A percentile compares a stretch with the other conserved stretches of the same genome.
Evolutionary conservation across 2,113 vertebrate genomes (phyloP).

Genomic region (Gyps fulvus): DNA sequence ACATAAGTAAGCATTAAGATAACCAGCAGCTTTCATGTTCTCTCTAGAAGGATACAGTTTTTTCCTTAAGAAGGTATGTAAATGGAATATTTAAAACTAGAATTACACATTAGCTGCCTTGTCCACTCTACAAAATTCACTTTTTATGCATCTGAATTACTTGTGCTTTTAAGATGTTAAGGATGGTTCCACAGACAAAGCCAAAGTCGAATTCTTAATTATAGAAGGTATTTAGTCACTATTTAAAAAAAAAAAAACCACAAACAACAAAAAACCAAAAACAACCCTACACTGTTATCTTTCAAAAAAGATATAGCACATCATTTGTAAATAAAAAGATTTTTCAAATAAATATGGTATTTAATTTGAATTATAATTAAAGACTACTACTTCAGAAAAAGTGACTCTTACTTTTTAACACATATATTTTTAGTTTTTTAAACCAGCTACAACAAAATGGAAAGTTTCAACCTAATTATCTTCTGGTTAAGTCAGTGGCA

Average conservation of each 20-base stretch:
- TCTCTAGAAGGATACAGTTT: neutral
- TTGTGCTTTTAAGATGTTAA: neutral
- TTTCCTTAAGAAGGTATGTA: neutral
- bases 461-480: neutral
- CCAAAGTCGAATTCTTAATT: neutral
- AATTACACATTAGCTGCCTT: neutral
- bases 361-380: neutral
- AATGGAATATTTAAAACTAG: neutral
- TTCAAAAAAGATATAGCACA: neutral
- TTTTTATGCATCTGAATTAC: neutral
- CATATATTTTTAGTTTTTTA: neutral
- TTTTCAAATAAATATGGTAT: neutral
- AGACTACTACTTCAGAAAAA: neutral
- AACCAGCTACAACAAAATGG: neutral
- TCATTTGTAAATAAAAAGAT: neutral
- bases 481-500: neutral
- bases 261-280: no score
- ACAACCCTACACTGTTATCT: neutral
- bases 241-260: neutral
- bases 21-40: neutral
- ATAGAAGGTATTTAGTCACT: neutral
- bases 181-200: neutral
- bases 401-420: neutral
- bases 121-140: neutral
- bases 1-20: neutral